These are phyloP conservation scores for Caenorhabditis latens DNA, from an alignment of 1,140 invertebrate genomes.

Conservation along the genomic window DNA sequence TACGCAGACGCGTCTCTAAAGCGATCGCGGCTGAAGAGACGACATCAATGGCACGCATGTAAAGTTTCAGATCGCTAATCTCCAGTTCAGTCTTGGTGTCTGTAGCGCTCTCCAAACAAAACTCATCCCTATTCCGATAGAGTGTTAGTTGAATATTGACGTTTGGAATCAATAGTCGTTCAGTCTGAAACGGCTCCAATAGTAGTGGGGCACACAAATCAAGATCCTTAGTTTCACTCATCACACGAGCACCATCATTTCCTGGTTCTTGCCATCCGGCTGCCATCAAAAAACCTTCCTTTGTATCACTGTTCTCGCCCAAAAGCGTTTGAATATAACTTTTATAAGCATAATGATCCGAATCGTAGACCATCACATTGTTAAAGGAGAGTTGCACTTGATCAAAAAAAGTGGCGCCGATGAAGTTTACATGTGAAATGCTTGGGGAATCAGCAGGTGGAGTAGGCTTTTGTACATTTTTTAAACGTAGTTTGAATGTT, in stretches of 20 bases:
- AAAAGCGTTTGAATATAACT: not conserved
- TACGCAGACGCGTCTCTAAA: not conserved
- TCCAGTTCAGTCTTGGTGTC: not conserved
- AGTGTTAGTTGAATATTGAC: not conserved
- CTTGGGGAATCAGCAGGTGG: not conserved
- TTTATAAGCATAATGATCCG: not conserved
- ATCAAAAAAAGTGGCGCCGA: not conserved
- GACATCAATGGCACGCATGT: not conserved
- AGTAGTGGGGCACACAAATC: not conserved
- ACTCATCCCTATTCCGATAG: not conserved
- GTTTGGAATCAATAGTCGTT: not conserved
- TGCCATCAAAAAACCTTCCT: not conserved
- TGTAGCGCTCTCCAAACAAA: not conserved
- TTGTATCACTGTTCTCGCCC: not conserved
- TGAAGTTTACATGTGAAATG: not conserved
- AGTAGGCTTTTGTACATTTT: not conserved
- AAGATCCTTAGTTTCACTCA: not conserved
- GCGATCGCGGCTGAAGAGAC: not conserved
- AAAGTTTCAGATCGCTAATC: not conserved
- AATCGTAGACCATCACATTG: conserved; percentile 2
- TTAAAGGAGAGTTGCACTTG: not conserved
- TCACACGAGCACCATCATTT: not conserved
- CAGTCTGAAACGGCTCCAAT: not conserved
- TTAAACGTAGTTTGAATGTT: not conserved
- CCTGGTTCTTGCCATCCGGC: not conserved